These are phyloP conservation scores for Pseudomyrmex sp. DNA, from an alignment of 1,140 invertebrate species.

Conservation along the genomic window DNA sequence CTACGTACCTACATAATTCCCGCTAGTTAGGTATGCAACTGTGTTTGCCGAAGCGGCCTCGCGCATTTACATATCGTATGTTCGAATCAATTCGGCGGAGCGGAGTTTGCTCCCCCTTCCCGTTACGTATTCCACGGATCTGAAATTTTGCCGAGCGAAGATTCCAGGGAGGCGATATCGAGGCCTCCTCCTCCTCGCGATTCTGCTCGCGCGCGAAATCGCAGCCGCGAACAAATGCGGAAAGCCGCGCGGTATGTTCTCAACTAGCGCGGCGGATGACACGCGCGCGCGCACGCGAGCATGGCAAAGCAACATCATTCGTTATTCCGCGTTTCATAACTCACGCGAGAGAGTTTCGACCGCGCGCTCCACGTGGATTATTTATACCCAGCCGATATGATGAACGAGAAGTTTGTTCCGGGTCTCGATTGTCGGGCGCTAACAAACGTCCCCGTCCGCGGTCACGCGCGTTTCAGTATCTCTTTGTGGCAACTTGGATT, in stretches of 20 bases:
- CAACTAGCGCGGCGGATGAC: neutral
- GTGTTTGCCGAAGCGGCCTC: neutral
- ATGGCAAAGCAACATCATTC: constrained; percentile 16
- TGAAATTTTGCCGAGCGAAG: constrained; percentile 32
- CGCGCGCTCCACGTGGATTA: constrained; percentile 12
- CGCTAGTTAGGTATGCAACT: neutral
- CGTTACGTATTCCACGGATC: neutral
- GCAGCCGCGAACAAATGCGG: neutral
- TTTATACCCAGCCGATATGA: constrained; percentile 45
- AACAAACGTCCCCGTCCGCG: constrained; percentile 15
- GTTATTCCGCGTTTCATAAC: constrained; percentile 53
- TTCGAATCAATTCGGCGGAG: constrained; percentile 22
- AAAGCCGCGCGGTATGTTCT: neutral
- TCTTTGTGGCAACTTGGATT: neutral
- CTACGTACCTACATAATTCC: neutral
- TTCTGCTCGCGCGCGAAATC: no score
- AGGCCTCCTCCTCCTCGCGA: neutral
- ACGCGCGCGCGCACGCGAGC: neutral
- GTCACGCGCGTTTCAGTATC: neutral
- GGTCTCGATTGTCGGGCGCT: constrained; percentile 25
- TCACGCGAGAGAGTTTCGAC: neutral
- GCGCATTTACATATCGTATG: constrained; percentile 46
- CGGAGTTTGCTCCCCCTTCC: neutral
- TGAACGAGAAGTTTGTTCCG: constrained; percentile 44
- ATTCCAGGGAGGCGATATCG: constrained; percentile 24